Evolutionary conservation across 1,140 invertebrate genomes (phyloP), one percentile per base, ranked within the genome.

Genomic region (Heliothis virescens): DNA sequence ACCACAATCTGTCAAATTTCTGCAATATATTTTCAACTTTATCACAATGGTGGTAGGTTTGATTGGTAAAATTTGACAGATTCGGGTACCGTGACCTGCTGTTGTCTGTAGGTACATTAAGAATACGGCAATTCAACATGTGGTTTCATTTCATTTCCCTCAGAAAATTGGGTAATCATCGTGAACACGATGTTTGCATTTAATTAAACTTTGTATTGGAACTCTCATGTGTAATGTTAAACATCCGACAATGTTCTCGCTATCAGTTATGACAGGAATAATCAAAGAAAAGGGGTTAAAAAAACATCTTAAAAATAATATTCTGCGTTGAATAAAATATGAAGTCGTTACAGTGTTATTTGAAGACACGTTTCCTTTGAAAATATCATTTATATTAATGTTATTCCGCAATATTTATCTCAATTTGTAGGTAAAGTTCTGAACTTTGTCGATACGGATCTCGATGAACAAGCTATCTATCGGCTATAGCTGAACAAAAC

Each of bases 151-250:
- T 9, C n/a, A 18, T 18, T 57, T 7, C n/a, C n/a, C 7, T 57
- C 34, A n/a, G 13, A 47, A 63, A n/a, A 63, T 47, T 3, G n/a
- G 63, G 48, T 67, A 67, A 50, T 50, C 63, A 18, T 67, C 9
- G 10, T 50, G 47, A 67, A 18, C 10, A 50, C 4, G 34, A 15
- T 67, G 63, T 67, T 67, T 67, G 50, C 47, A 26, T 50, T 67
- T 67, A 50, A 67, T 67, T 67, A 50, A 67, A 67, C 63, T 67
- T 50, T 13, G 63, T 67, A 59, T 67, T 13, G 16, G 34, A 26
- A 67, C 18, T 21, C 16, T 18, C 63, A 65, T 18, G 63, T 67
- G 16, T 50, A 18, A 48, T 67, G n/a, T 48, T 47, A 47, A 16
- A 47, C 15, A 63, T n/a, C 15, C 15, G n/a, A 5, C 15, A 41